Percentiles rank a stretch among this genome's conserved stretches.
Conservation (phyloP, 2,888 invertebrate species). For the Xiphydria camelus region DNA sequence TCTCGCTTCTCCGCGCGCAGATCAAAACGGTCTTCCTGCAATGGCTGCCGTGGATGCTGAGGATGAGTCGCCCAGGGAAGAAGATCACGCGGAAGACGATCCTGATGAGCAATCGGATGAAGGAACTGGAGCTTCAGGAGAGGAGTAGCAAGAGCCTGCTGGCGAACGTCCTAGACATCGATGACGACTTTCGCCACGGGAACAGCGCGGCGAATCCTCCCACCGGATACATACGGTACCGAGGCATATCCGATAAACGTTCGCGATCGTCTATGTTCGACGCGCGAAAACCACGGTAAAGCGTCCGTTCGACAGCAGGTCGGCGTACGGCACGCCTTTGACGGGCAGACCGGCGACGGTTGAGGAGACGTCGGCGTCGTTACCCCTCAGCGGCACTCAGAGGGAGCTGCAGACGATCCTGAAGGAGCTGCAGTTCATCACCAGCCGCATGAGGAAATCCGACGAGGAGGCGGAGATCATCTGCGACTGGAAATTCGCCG, state of each 20-base stretch:
- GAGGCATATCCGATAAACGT: slow-evolving; percentile 6
- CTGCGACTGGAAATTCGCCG: slow-evolving; percentile 98
- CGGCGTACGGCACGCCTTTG: slow-evolving; percentile 50
- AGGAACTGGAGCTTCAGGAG: slow-evolving; percentile 90
- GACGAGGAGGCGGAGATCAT: slow-evolving; percentile 92
- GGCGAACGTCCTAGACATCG: slow-evolving; percentile 94
- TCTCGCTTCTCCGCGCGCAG: slow-evolving; percentile 67
- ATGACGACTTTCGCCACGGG: slow-evolving; percentile 87
- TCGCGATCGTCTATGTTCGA: neutral
- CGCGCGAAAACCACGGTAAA: too few relatives aligned
- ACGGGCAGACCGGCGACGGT: slow-evolving; percentile 72
- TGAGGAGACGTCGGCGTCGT: slow-evolving; percentile 63
- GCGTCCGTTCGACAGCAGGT: slow-evolving; percentile 29
- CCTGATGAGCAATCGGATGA: slow-evolving; percentile 87
- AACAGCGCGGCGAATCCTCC: slow-evolving; percentile 60
- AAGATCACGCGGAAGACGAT: slow-evolving; percentile 90
- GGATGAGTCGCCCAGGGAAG: slow-evolving; percentile 95
- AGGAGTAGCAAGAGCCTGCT: slow-evolving; percentile 91
- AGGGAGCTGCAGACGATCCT: slow-evolving; percentile 89
- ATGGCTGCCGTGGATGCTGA: slow-evolving; percentile 95
- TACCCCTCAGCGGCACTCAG: slow-evolving; percentile 71
- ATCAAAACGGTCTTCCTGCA: slow-evolving; percentile 93
- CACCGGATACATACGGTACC: slow-evolving; percentile 14
- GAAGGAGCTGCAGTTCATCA: slow-evolving; percentile 92
- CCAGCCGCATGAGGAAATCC: slow-evolving; percentile 89